Conservation (phyloP, 1,140 invertebrate species). For the Chionoecetes opilio region DNA sequence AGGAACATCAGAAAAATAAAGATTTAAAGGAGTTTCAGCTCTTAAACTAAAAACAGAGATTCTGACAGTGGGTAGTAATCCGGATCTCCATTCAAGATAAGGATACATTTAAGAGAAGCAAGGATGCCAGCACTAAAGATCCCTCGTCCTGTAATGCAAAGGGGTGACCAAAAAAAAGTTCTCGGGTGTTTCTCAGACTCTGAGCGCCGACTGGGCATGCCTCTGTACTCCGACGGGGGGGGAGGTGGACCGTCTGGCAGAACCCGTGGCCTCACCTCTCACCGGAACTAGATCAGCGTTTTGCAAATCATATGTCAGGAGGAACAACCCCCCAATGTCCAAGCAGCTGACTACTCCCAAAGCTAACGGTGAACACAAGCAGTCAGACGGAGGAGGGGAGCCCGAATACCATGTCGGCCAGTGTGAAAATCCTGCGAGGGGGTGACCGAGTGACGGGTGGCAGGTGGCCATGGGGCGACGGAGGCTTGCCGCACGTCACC, state of each 20-base stretch:
- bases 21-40: slow-evolving; percentile 82
- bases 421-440: slow-evolving; percentile 87
- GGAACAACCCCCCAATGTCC: slow-evolving; percentile 68
- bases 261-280: slow-evolving; percentile 76
- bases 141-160: neutral
- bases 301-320: slow-evolving; percentile 73
- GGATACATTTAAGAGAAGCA: slow-evolving; percentile 47
- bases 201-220: slow-evolving; percentile 79
- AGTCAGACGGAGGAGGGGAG: slow-evolving; percentile 52
- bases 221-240: slow-evolving; percentile 67
- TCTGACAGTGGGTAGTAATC: slow-evolving; percentile 71
- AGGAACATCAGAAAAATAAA: slow-evolving; percentile 80
- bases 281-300: slow-evolving; percentile 67
- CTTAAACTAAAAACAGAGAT: slow-evolving; percentile 74
- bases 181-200: slow-evolving; percentile 79
- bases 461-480: slow-evolving; percentile 77
- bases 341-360: slow-evolving; percentile 39
- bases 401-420: slow-evolving; percentile 68
- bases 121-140: slow-evolving; percentile 57
- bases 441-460: slow-evolving; percentile 85
- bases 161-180: slow-evolving; percentile 31
- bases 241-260: slow-evolving; percentile 80
- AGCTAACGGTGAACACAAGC: slow-evolving; percentile 51
- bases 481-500: slow-evolving; percentile 80
- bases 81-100: slow-evolving; percentile 65